These are phyloP conservation scores for Eristalis tenax DNA, from an alignment of 2,888 invertebrate species.

Conservation along the genomic window DNA sequence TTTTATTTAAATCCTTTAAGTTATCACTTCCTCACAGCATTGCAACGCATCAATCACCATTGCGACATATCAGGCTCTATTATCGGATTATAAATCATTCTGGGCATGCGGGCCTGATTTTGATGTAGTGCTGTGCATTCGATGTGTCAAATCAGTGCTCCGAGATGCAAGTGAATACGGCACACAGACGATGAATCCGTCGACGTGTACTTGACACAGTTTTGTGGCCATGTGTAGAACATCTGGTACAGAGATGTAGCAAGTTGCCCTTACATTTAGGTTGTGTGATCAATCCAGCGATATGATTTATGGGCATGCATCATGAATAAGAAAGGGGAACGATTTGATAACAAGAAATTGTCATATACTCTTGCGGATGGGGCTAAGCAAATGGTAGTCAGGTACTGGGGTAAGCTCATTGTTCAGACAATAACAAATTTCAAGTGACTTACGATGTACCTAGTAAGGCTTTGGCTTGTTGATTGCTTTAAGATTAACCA, in stretches of 20 bases:
- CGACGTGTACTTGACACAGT: slow-evolving; percentile 55
- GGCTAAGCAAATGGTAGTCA: too few species aligned
- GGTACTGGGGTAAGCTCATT: too few species aligned
- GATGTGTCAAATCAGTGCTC: slow-evolving; percentile 38
- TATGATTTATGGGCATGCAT: slow-evolving; percentile 46
- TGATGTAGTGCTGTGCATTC: slow-evolving; percentile 28
- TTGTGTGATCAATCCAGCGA: slow-evolving; percentile 43
- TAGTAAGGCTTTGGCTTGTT: too few species aligned
- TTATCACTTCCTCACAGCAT: slow-evolving; percentile 67
- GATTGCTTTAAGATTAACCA: too few species aligned
- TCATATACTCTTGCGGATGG: background rate
- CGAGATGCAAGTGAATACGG: slow-evolving; percentile 45
- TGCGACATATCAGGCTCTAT: slow-evolving; percentile 70
- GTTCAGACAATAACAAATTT: too few species aligned
- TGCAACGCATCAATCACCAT: slow-evolving; percentile 66
- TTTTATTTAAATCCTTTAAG: slow-evolving; percentile 67
- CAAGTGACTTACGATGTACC: too few species aligned
- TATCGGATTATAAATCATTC: slow-evolving; percentile 69
- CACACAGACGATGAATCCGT: background rate
- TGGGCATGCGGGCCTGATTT: background rate
- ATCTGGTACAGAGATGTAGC: slow-evolving; percentile 60
- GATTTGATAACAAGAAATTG: background rate
- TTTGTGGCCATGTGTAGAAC: slow-evolving; percentile 56
- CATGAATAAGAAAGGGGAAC: background rate
- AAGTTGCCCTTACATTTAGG: slow-evolving; percentile 27